These are phyloP conservation scores for Caiman crocodilus DNA, from an alignment of 2,797 vertebrate genomes.

Conservation along the genomic window DNA sequence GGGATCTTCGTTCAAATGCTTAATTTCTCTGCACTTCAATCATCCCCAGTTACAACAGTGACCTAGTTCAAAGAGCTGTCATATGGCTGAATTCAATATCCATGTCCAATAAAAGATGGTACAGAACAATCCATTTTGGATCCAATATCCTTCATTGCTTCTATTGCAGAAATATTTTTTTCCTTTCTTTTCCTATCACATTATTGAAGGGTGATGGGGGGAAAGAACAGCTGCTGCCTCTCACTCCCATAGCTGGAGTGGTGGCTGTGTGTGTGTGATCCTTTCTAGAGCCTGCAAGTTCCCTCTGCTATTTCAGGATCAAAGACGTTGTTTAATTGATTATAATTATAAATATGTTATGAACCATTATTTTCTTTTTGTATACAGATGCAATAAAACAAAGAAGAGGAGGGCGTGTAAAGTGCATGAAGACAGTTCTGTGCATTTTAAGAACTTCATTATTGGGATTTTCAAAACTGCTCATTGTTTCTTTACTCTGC, in stretches of 20 bases:
- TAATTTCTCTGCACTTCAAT: fast-evolving
- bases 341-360: constrained; percentile 21
- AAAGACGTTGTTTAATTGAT: constrained; percentile 33
- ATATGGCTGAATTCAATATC: background rate
- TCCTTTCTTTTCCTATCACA: background rate
- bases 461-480: background rate
- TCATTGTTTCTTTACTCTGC: fast-evolving
- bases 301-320: background rate
- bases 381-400: background rate
- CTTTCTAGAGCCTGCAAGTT: background rate
- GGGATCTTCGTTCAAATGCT: background rate
- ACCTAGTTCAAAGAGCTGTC: background rate
- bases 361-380: constrained; percentile 23
- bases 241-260: background rate
- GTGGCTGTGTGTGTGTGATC: background rate
- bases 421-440: background rate
- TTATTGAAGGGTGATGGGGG: background rate
- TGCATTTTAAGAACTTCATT: constrained; percentile 4
- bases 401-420: background rate
- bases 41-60: background rate
- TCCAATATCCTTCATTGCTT: background rate
- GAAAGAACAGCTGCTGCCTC: background rate
- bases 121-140: background rate
- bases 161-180: background rate
- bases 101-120: background rate